These are phyloP conservation scores for Bombus terrestris DNA, from an alignment of 1,140 invertebrate species.

Conservation along the genomic window DNA sequence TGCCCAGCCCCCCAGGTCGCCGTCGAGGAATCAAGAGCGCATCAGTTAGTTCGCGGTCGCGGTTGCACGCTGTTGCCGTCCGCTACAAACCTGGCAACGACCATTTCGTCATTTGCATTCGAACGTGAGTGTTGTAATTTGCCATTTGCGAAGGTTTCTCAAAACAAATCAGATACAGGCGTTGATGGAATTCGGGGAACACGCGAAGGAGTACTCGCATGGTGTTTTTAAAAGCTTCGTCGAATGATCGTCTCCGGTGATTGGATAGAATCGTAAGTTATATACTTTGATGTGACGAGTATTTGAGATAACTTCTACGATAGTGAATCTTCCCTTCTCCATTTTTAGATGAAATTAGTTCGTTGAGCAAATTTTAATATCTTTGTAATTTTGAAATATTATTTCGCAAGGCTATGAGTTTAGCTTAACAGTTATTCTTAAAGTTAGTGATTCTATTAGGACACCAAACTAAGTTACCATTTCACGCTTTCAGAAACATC, in stretches of 20 bases:
- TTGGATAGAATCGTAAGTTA: neutral
- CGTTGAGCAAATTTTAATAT: neutral
- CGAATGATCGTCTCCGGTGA: neutral
- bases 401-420: neutral
- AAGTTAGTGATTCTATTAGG: too few relatives aligned
- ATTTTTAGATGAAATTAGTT: neutral
- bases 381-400: neutral
- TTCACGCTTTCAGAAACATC: constrained; percentile 9
- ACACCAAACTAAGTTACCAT: neutral
- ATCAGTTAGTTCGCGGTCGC: constrained; percentile 79
- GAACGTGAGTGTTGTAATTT: neutral
- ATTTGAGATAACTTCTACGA: neutral
- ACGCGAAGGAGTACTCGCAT: too few relatives aligned
- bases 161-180: neutral
- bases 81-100: constrained; percentile 56
- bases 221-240: neutral
- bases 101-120: constrained; percentile 32
- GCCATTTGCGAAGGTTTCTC: neutral
- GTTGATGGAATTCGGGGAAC: neutral
- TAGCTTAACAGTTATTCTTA: neutral
- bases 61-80: constrained; percentile 75
- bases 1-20: constrained; percentile 72
- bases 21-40: constrained; percentile 75
- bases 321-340: neutral
- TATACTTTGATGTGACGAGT: neutral